phyloP scores from a whole-genome alignment of 1,140 invertebrate genomes.

The Trichogramma pretiosum region DNA sequence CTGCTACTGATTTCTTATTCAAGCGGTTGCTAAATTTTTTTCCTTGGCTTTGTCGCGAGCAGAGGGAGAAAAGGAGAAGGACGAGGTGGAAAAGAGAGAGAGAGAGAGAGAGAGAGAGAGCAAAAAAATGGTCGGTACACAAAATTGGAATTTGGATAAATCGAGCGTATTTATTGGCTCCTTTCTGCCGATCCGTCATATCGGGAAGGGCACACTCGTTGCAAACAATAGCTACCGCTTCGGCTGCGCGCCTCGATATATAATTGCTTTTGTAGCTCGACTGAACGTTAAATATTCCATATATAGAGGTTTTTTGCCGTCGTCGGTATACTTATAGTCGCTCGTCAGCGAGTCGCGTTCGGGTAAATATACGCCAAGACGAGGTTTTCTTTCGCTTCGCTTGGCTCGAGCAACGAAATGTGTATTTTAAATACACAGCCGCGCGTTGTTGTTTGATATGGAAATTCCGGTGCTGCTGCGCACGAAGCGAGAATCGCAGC shows the following conservation, averaged over 20 bases:
- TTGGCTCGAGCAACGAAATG: too few species aligned
- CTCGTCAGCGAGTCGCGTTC: constrained; percentile 36
- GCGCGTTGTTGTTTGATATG: too few species aligned
- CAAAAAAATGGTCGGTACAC: not conserved
- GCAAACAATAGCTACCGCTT: constrained; percentile 44
- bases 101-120: not conserved
- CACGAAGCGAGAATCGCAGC: too few species aligned
- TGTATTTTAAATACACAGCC: too few species aligned
- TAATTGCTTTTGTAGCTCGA: constrained; percentile 47
- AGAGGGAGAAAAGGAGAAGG: too few species aligned
- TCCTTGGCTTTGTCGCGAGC: too few species aligned
- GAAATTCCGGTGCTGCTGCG: too few species aligned
- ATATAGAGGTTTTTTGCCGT: constrained; percentile 37
- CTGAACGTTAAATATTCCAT: constrained; percentile 46
- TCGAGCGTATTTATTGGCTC: constrained; percentile 42
- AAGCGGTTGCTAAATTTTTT: too few species aligned
- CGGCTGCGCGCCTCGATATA: too few species aligned
- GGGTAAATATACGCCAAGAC: constrained; percentile 33
- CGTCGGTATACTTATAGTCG: constrained; percentile 25
- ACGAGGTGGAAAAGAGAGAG: constrained; percentile 16
- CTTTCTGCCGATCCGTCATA: constrained; percentile 36
- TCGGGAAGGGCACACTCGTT: constrained; percentile 40
- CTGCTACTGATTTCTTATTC: too few species aligned
- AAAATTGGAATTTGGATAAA: constrained; percentile 16
- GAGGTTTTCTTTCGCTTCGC: not conserved